These are phyloP conservation scores for Nemopilema nomurai DNA, from an alignment of 30 jellyfish, hydroid and myxozoan species.

Conservation along the genomic window DNA sequence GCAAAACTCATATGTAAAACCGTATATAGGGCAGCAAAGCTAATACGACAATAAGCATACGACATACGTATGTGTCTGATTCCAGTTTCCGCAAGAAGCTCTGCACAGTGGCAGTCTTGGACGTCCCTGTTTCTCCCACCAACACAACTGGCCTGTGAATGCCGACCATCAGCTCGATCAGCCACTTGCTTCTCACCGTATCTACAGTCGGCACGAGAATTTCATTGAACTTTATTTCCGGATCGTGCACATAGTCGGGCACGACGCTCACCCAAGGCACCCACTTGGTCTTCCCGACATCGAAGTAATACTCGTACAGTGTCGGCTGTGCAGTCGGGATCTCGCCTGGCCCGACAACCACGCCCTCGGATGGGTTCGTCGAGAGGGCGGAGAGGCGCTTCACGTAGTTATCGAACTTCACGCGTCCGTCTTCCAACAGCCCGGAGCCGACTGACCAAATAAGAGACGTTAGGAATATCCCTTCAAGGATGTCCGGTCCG, in stretches of 20 bases:
- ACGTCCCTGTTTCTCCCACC: conserved; percentile 99
- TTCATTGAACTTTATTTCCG: conserved; percentile 85
- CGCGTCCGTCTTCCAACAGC: conserved; percentile 87
- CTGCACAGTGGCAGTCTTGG: conserved; percentile 97
- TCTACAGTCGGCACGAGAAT: conserved; percentile 98
- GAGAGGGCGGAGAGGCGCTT: conserved; percentile 85
- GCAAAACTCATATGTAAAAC: too few species aligned
- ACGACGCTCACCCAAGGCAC: conserved; percentile 91
- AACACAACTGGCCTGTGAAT: conserved; percentile 94
- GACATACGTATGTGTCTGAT: conserved; percentile 85
- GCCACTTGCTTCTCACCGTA: conserved; percentile 95
- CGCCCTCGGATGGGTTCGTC: conserved; percentile 66
- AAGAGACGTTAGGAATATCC: conserved; percentile 90
- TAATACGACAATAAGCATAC: too few species aligned
- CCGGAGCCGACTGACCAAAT: conserved; percentile 98
- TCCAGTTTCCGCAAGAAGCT: conserved; percentile 86
- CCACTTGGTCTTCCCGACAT: conserved; percentile 77
- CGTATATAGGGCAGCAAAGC: too few species aligned
- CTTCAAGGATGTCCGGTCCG: conserved; percentile 84
- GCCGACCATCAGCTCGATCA: conserved; percentile 87
- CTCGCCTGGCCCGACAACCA: conserved; percentile 80
- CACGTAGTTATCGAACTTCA: conserved; percentile 78
- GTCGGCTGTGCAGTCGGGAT: conserved; percentile 87
- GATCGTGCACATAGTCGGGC: conserved; percentile 89
- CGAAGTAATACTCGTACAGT: conserved; percentile 84